Conservation (phyloP, 2,113 vertebrate species). For the Litocranius walleri region DNA sequence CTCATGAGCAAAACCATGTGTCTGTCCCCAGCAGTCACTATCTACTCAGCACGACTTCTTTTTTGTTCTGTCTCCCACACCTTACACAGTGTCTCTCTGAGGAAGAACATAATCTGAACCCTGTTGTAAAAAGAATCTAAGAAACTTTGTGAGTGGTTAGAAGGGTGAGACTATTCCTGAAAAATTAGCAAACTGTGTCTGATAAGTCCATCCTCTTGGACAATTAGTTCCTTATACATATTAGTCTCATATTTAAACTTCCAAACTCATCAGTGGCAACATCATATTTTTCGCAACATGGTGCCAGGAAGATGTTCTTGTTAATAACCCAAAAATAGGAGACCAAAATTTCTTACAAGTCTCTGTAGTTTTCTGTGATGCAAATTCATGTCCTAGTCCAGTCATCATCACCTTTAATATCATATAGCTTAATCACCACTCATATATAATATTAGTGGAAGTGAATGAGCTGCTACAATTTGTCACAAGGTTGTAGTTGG, state of each 20-base stretch:
- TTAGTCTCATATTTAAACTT: neutral
- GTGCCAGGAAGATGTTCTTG: neutral
- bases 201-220: neutral
- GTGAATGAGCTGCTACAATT: neutral
- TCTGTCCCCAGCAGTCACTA: neutral
- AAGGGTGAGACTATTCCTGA: neutral
- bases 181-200: neutral
- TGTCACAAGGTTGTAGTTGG: neutral
- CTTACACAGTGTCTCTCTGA: neutral
- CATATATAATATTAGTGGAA: neutral
- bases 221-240: neutral
- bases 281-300: neutral
- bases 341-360: neutral
- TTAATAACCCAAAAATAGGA: neutral
- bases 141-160: neutral
- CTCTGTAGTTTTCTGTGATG: neutral
- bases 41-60: neutral
- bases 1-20: neutral
- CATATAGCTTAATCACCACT: neutral
- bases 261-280: neutral
- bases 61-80: neutral
- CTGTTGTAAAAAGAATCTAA: neutral
- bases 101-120: neutral
- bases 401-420: neutral
- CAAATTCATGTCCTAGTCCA: neutral